phyloP scores from a whole-genome alignment of 2,113 vertebrate species.

The Psophia crepitans region DNA sequence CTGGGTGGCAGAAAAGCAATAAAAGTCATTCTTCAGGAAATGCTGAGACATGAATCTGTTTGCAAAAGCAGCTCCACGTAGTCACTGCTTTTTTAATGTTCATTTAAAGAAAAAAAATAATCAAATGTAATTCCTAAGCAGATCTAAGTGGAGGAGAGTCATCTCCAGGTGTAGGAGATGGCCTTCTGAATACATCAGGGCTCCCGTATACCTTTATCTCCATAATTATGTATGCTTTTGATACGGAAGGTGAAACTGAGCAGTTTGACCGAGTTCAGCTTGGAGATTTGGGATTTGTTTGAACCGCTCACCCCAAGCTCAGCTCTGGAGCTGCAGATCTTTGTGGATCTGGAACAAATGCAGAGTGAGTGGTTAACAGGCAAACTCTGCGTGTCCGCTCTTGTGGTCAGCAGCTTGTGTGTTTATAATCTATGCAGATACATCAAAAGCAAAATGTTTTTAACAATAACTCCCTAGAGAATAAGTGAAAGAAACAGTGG shows the following conservation, averaged over 20 bases:
- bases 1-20: background rate
- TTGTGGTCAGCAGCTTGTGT: background rate
- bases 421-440: background rate
- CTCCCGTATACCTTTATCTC: background rate
- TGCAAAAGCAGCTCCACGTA: background rate
- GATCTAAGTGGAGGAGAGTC: background rate
- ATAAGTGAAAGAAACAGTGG: background rate
- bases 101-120: background rate
- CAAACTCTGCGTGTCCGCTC: background rate
- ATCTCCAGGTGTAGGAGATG: background rate
- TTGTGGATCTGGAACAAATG: background rate
- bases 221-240: background rate
- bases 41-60: background rate
- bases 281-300: slow-evolving; percentile 12
- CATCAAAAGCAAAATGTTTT: slow-evolving; percentile 13
- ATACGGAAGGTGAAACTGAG: background rate
- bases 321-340: background rate
- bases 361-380: background rate
- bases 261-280: background rate
- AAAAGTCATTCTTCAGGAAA: background rate
- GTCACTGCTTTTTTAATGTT: background rate
- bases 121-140: background rate
- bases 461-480: background rate
- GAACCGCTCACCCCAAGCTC: background rate
- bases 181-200: background rate